These are phyloP conservation scores for Zophobas atratus DNA, from an alignment of 1,140 invertebrate species.

Conservation along the genomic window DNA sequence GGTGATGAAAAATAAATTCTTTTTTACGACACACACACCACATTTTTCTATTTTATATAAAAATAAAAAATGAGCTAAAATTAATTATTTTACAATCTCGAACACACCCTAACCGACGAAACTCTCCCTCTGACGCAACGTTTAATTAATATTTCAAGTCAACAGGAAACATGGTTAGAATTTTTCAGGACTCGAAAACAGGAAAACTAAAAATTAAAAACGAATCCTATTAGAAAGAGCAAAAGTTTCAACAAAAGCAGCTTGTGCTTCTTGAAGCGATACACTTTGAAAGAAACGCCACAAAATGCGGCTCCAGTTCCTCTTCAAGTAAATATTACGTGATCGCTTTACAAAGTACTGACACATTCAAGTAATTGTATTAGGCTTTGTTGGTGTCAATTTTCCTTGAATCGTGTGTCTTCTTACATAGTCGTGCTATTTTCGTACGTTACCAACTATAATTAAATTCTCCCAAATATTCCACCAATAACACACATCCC, in stretches of 20 bases:
- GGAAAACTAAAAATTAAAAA: constrained; percentile 16
- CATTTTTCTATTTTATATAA: constrained; percentile 46
- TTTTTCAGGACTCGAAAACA: not conserved
- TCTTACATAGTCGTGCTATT: constrained; percentile 17
- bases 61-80: constrained; percentile 40
- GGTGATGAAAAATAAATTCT: constrained; percentile 51
- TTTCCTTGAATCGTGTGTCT: constrained; percentile 33
- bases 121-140: not conserved
- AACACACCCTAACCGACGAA: not conserved
- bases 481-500: constrained; percentile 5
- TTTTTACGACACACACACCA: constrained; percentile 42
- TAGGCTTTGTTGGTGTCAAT: constrained; percentile 48
- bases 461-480: constrained; percentile 10
- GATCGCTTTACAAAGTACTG: constrained; percentile 41
- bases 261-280: constrained; percentile 34
- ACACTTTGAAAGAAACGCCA: constrained; percentile 38
- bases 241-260: constrained; percentile 42
- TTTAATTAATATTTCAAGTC: constrained; percentile 40
- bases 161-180: not conserved
- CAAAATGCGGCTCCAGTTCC: constrained; percentile 33
- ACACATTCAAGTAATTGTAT: constrained; percentile 44
- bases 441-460: constrained; percentile 7
- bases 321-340: constrained; percentile 47
- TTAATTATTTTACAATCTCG: constrained; percentile 39
- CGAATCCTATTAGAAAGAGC: constrained; percentile 24